Evolutionary conservation across 2,888 invertebrate species (phyloP), one percentile per base, ranked within the genome.

Genomic region (Nudaria mundana): DNA sequence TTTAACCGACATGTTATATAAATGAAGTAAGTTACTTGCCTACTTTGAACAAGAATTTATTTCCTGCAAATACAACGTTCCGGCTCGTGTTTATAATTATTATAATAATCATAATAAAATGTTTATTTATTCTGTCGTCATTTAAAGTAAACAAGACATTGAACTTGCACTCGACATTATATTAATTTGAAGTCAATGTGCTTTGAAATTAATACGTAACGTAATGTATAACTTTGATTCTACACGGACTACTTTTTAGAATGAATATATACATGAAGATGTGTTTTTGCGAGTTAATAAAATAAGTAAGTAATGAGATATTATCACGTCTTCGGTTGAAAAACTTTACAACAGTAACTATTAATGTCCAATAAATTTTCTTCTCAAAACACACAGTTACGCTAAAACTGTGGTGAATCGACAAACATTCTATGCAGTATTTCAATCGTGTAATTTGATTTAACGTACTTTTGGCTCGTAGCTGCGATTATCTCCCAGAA

Each of bases 61-160:
- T 59, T 61, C 56, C 62, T 52, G 43, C 22, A 24, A 47, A 34
- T 28, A 32, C 41, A 44, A 44, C 38, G 42, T 59, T 59, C 55
- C 52, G 57, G 45, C 38, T 61, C 50, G 36, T 12, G 14, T 40
- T 53, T 40, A 51, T 48, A 56, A 56, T 53, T 50, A 40, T n/a
- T n/a, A n/a, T n/a, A n/a, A n/a, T 44, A 53, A 51, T 49, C 15
- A 16, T 29, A 30, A 10, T 41, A 41, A 46, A 36, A 34, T 50
- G 50, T 53, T 39, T 32, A 41, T 30, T 38, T 43, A 40, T 25
- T 4, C 20, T 14, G 14, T 31, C 30, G 30, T 16, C 38, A 24
- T 23, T 18, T 37, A 35, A 29, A 29, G 5, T 18, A 18, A 40
- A 26, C 14, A 22, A 25, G 40, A 28, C 40, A 36, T 41, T 36